Evolutionary conservation across 2,113 vertebrate genomes (phyloP), one percentile per base, ranked within the genome.

Genomic region (Urocynchramus pylzowi): DNA sequence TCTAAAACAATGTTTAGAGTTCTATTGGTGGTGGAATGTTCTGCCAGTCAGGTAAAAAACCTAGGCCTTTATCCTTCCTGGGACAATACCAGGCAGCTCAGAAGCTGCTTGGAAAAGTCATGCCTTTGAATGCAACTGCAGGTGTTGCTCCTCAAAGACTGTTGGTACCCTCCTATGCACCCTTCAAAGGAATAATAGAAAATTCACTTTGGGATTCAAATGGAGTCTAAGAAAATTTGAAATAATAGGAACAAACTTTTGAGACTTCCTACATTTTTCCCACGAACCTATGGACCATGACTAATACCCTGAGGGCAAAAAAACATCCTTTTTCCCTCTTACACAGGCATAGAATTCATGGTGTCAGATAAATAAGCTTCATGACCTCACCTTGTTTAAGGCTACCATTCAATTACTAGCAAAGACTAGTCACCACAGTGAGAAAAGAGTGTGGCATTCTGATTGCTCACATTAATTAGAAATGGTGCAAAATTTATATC

Each of bases 21-120:
- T 96, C 98, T 98, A 98, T 98, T 98, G 96, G 97, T 98, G 95
- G 94, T 98, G 97, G 98, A 99, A 98, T 99, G 98, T 98, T 98
- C 98, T 98, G 98, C 98, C 98, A 98, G 98, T 98, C 98, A 99
- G 98, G 98, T 99, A 98, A 98, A 98, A 98, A 98, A 97, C 97
- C 98, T 97, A 97, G 97, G 97, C 96, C 97, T 98, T 98, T 98
- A 98, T 98, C 97, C 97, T 95, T 95, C 63, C 50, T 90, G 85
- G 75, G 96, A 98, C 98, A 98, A 98, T 98, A 98, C 97, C 83
- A 82, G 90, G 96, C 96, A 97, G 97, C 93, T 98, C 97, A 98
- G 97, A 98, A 97, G 97, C 96, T 97, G 96, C 97, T 98, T 96
- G 96, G 97, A 98, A 98, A 98, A 98, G 97, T 98, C 97, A 97